Evolutionary conservation across 2,888 invertebrate species (phyloP).

Genomic region (Andricus curvator): DNA sequence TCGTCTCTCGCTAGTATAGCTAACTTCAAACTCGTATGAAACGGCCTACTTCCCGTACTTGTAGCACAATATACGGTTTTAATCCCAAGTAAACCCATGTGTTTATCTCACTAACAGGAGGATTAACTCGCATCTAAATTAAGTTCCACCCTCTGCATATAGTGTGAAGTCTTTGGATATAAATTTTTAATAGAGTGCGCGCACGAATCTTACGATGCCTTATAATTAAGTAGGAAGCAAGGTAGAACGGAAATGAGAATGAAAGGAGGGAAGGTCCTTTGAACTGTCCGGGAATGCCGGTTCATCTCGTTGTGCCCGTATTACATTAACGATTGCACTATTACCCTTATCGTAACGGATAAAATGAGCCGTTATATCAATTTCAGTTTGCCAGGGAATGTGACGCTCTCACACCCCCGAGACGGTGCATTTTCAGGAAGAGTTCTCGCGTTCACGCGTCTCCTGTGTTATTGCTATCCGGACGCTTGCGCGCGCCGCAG

Average conservation of each 20-base stretch:
- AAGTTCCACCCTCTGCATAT: not conserved
- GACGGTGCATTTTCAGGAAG: slow-evolving; percentile 51
- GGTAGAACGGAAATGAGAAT: slow-evolving; percentile 12
- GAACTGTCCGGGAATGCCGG: slow-evolving; percentile 47
- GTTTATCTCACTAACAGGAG: slow-evolving; percentile 1
- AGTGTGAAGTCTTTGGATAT: slow-evolving; percentile 25
- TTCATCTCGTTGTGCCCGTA: slow-evolving; percentile 47
- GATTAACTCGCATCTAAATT: slow-evolving; percentile 10
- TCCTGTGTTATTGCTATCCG: slow-evolving; percentile 44
- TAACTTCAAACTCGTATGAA: too few relatives aligned
- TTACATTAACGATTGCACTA: slow-evolving; percentile 51
- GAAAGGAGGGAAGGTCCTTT: slow-evolving; percentile 40
- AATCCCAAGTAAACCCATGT: slow-evolving; percentile 12
- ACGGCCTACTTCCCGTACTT: too few relatives aligned
- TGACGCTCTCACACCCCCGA: slow-evolving; percentile 46
- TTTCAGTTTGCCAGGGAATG: slow-evolving; percentile 37
- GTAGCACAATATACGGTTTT: not conserved
- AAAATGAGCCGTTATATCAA: slow-evolving; percentile 41
- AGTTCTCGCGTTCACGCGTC: slow-evolving; percentile 44
- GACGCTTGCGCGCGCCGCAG: slow-evolving; percentile 55
- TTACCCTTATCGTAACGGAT: slow-evolving; percentile 50
- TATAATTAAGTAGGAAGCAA: slow-evolving; percentile 29
- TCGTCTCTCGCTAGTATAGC: too few relatives aligned
- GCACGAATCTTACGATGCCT: not conserved
- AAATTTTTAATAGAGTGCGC: slow-evolving; percentile 29